Evolutionary conservation across 1,140 invertebrate genomes (phyloP).

Genomic region (Atta texana): DNA sequence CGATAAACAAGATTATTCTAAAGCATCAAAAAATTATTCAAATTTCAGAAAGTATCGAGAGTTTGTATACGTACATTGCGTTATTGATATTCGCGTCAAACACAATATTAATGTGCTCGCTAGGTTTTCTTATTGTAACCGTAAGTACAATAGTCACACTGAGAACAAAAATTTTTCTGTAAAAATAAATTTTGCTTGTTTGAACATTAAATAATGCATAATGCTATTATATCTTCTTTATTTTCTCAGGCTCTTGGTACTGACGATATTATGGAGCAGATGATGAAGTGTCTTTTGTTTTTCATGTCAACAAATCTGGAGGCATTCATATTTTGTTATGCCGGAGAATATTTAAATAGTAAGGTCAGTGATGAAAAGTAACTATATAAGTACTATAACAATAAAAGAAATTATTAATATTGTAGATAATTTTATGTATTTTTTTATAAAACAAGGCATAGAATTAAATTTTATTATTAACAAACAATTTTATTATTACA

Average conservation of each 20-base stretch:
- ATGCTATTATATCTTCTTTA: background rate
- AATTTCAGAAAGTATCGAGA: slow-evolving; percentile 10
- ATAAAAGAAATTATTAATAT: background rate
- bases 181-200: background rate
- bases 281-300: slow-evolving; percentile 54
- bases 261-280: background rate
- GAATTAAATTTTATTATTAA: background rate
- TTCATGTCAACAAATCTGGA: slow-evolving; percentile 56
- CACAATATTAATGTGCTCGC: slow-evolving; percentile 17
- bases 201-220: too few species aligned
- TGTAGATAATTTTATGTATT: background rate
- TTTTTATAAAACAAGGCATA: background rate
- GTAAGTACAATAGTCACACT: background rate
- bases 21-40: slow-evolving; percentile 39
- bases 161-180: background rate
- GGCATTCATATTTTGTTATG: slow-evolving; percentile 64
- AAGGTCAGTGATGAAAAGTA: slow-evolving; percentile 35
- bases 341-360: slow-evolving; percentile 65
- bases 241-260: slow-evolving; percentile 36
- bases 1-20: background rate
- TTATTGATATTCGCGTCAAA: slow-evolving; percentile 5
- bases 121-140: slow-evolving; percentile 31
- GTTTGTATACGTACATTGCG: background rate
- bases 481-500: too few species aligned
- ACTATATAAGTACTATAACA: background rate